Evolutionary conservation across 2,888 invertebrate species (phyloP).

Genomic region (Hydrotaea diabolus): DNA sequence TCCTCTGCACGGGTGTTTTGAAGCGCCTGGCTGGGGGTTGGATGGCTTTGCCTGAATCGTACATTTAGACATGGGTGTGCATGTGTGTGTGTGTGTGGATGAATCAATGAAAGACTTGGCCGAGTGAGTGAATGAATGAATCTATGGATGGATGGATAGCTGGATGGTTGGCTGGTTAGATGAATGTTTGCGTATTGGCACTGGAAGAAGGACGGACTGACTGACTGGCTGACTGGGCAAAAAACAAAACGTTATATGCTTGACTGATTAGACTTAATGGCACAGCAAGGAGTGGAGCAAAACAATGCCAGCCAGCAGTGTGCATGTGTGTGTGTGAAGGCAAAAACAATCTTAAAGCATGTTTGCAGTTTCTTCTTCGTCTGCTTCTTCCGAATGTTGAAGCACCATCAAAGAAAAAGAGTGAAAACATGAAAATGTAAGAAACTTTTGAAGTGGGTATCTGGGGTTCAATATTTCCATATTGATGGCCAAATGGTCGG

Average conservation of each 20-base stretch:
- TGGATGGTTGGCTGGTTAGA: conserved; percentile 56
- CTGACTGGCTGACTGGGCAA: no score
- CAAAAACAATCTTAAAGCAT: conserved; percentile 55
- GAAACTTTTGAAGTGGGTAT: conserved; percentile 60
- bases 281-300: not conserved
- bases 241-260: conserved; percentile 52
- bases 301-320: not conserved
- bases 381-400: conserved; percentile 40
- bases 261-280: conserved; percentile 65
- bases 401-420: conserved; percentile 42
- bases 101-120: conserved; percentile 58
- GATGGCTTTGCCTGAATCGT: not conserved
- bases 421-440: conserved; percentile 35
- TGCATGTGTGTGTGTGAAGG: conserved; percentile 28
- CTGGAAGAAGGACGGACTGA: not conserved
- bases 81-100: conserved; percentile 1
- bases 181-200: conserved; percentile 54
- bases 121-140: conserved; percentile 56
- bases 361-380: conserved; percentile 34
- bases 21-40: not conserved
- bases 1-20: not conserved
- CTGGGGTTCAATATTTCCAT: conserved; percentile 67
- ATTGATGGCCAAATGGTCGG: conserved; percentile 67
- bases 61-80: no score
- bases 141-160: conserved; percentile 44